Base-by-base conservation (phyloP, 2,888 invertebrate species). In the Leptura quadrifasciata region DNA sequence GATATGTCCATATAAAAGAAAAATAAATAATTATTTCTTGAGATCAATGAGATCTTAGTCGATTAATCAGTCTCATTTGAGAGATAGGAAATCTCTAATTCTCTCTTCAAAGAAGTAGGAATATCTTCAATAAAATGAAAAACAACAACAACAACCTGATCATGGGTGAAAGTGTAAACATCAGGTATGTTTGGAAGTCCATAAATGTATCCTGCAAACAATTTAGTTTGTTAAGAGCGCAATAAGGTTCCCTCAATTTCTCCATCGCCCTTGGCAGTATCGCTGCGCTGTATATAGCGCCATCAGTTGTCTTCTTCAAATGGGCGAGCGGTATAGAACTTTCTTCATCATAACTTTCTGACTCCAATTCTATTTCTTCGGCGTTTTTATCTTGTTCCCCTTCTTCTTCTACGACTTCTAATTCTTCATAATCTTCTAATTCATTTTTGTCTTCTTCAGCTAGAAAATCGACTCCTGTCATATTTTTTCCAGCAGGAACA, bases 211-310 rank as follows among this genome's bases (percentile, higher is more conserved):
- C 55, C 55, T 18, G 17, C 20, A 55, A 18, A 55, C 8, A 10
- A 17, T 55, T 55, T 55, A 20, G 55, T 55, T 55, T 18, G 18
- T 55, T 17, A 8, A 20, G 55, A 55, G 55, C 55, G 55, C 55
- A 55, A 20, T 18, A 55, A 55, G 18, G 55, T 55, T 10, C 54
- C 54, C 18, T 54, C 54, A 54, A 54, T 54, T 54, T 54, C 54
- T 18, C 54, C 54, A n/a, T 20, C 55, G 2, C 24, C 5, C 55
- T 55, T 55, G 55, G 9, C 18, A 9, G 18, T 55, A 18, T 18
- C 55, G 18, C 18, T 55, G 8, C 55, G 3, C 18, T 47, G 47
- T 47, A 47, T 31, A 39, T 39, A 39, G 35, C 10, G 35, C 35
- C 4, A 15, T 10, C 47, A 47, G 47, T 47, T 47, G 15, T 47